A percentile compares a stretch with the other conserved stretches of the same genome.
phyloP scores from a whole-genome alignment of 2,797 vertebrate genomes.

The Potorous gilbertii region DNA sequence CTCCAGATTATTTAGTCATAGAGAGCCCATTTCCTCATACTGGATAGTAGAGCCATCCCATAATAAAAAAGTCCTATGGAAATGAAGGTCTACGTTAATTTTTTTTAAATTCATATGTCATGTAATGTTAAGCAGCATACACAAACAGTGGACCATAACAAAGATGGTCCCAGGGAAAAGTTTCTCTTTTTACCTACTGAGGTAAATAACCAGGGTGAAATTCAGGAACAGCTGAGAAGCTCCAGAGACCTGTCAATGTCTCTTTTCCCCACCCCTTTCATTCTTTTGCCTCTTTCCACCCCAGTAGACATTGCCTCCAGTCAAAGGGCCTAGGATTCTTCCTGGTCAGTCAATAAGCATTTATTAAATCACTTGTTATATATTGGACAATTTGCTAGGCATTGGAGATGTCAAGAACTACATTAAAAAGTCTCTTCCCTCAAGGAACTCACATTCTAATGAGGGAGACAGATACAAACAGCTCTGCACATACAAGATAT shows the following conservation, averaged over 20 bases:
- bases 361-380: background rate
- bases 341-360: background rate
- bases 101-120: background rate
- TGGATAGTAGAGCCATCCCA: background rate
- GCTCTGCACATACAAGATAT: background rate
- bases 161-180: background rate
- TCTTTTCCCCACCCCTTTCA: background rate
- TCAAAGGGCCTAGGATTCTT: background rate
- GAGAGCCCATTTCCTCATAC: background rate
- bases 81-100: background rate
- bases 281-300: background rate
- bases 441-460: background rate
- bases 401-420: background rate
- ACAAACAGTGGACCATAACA: conserved; percentile 1
- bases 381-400: background rate
- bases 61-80: conserved; percentile 9
- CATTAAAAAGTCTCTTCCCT: background rate
- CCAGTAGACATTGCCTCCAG: background rate
- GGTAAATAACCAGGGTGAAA: background rate
- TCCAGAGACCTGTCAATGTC: background rate
- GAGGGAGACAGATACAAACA: background rate
- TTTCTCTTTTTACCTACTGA: conserved; percentile 22
- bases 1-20: background rate
- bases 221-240: background rate
- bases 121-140: background rate